A percentile compares a stretch with the other conserved stretches of the same genome.
These are phyloP conservation scores for Nymphalis io DNA, from an alignment of 1,140 invertebrate genomes.

Conservation along the genomic window DNA sequence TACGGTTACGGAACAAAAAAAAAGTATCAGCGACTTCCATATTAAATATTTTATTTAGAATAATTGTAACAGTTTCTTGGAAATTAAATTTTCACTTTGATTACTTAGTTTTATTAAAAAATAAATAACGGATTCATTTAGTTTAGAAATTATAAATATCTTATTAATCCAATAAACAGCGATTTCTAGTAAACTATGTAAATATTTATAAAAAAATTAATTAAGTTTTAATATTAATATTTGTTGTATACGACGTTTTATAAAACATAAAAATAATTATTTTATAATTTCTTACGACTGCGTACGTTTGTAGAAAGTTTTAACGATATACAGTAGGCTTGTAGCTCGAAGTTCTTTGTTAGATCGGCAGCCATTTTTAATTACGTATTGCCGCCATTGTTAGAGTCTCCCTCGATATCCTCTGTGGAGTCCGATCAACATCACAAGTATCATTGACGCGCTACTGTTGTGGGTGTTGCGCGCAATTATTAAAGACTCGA, in stretches of 20 bases:
- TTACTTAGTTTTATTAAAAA: not conserved
- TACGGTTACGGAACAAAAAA: too few relatives aligned
- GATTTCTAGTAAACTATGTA: too few relatives aligned
- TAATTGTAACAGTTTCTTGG: not conserved
- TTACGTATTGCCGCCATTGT: constrained; percentile 60
- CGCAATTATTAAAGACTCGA: constrained; percentile 21
- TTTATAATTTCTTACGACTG: not conserved
- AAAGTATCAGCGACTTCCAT: too few relatives aligned
- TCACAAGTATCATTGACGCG: constrained; percentile 37
- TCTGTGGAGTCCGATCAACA: constrained; percentile 27
- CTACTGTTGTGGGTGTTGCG: constrained; percentile 22
- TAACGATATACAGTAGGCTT: constrained; percentile 42
- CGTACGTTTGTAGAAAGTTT: constrained; percentile 27
- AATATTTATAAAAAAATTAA: not conserved
- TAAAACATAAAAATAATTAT: constrained; percentile 7
- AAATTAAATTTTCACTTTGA: not conserved
- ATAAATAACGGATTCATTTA: not conserved
- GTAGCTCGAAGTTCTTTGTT: constrained; percentile 41
- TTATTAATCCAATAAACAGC: too few relatives aligned
- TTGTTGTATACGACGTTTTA: not conserved
- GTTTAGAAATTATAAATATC: not conserved
- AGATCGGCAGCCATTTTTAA: constrained; percentile 66
- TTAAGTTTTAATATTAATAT: too few relatives aligned
- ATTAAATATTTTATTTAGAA: not conserved
- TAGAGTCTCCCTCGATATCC: constrained; percentile 25